Evolutionary conservation across 2,797 vertebrate genomes (phyloP).

Genomic region (Falco berigora): DNA sequence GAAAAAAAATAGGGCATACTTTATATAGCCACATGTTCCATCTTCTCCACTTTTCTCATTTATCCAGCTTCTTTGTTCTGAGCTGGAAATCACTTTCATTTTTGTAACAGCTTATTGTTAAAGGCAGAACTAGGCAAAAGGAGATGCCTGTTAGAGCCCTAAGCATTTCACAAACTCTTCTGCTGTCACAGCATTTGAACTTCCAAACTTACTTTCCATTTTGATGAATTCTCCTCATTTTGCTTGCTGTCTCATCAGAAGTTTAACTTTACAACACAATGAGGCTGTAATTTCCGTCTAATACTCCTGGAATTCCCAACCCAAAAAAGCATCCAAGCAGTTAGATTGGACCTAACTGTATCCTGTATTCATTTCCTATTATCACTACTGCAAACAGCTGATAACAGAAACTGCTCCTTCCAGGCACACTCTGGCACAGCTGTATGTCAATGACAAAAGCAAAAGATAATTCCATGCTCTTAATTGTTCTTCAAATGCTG

Average conservation of each 20-base stretch:
- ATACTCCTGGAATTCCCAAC: neutral
- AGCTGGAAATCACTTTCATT: neutral
- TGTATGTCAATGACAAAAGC: neutral
- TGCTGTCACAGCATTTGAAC: neutral
- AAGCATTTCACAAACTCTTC: neutral
- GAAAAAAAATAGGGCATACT: neutral
- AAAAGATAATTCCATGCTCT: neutral
- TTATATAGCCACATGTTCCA: neutral
- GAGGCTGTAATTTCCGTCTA: neutral
- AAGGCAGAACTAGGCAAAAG: neutral
- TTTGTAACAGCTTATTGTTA: neutral
- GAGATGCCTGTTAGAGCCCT: neutral
- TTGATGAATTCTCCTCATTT: neutral
- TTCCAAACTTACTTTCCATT: neutral
- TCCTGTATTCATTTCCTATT: neutral
- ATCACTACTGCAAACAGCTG: neutral
- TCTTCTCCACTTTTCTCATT: constrained; percentile 18
- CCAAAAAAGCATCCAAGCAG: neutral
- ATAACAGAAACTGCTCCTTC: neutral
- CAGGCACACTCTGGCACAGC: neutral
- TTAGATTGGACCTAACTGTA: neutral
- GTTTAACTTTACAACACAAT: neutral
- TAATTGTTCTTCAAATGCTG: neutral
- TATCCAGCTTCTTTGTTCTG: neutral
- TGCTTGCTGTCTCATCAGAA: neutral